Base-by-base conservation (phyloP, 2,888 invertebrate species). In the Corythucha ciliata region DNA sequence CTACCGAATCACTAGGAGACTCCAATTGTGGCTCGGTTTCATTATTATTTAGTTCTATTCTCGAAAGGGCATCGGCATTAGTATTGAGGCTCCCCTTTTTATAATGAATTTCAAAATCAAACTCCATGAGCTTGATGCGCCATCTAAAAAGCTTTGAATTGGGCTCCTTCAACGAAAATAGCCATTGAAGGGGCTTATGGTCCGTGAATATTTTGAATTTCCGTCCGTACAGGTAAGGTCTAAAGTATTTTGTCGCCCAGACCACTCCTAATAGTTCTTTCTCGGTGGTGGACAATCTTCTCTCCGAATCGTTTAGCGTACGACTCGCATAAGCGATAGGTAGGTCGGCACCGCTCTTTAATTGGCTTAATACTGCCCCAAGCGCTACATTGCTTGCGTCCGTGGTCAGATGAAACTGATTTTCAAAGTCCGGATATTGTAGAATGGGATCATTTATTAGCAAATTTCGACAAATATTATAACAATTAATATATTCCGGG, bases 261-360 rank as follows among this genome's bases (percentile, higher is more conserved):
- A 40, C 40, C 20, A 20, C 20, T 10, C 21, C 40, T 40, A 40
- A 20, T 10, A 20, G 22, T 40, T 40, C 40, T 20, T 40, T 40
- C 22, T 40, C 40, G 8, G 22, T 40, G 8, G 12, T 6, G 10
- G 21, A 14, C 8, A 7, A 24, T 18, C 8, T 20, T 8, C 14
- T 36, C 36, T 16, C 14, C 16, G 10, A n/a, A 16, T 34, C 57
- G 46, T 68, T 68, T 53, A 63, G 58, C 27, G 61, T 58, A 14
- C 67, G 68, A 50, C 61, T 66, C 2, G 69, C 44, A 48, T 68
- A 69, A 4, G 67, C 65, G 26, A 66, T 24, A 53, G 67, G 42
- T 16, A 42, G 18, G 16, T 42, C 42, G 8, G 12, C 42, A 26
- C 42, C 42, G 27, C 27, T 42, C 69, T 52, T 66, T 59, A 57